These are phyloP conservation scores for Ochotona curzoniae DNA, from an alignment of 2,113 vertebrate genomes.

Conservation along the genomic window DNA sequence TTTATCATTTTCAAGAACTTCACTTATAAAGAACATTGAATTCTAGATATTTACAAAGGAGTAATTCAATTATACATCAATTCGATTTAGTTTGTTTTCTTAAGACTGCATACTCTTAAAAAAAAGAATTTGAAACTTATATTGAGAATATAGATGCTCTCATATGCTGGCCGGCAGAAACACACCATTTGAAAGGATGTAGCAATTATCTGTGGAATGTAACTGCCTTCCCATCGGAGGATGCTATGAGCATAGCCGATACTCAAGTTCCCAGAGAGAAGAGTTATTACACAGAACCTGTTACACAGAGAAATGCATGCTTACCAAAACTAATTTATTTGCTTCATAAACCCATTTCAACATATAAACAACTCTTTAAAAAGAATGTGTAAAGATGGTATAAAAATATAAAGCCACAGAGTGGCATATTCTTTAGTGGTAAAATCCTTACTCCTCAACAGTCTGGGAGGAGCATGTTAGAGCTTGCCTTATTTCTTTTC, in stretches of 20 bases:
- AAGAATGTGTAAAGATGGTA: neutral
- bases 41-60: neutral
- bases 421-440: too few relatives aligned
- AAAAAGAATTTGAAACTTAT: conserved; percentile 4
- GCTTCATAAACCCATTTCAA: neutral
- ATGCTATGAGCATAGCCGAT: neutral
- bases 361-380: neutral
- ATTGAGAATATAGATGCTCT: neutral
- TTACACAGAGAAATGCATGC: too few relatives aligned
- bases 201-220: neutral
- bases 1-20: neutral
- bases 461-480: neutral
- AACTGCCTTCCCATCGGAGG: neutral
- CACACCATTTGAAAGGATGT: neutral
- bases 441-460: neutral
- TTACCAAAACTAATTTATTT: neutral
- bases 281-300: neutral
- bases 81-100: neutral
- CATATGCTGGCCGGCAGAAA: neutral
- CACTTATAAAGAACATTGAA: neutral
- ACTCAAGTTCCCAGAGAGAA: neutral
- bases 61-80: neutral
- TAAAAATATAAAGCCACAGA: neutral
- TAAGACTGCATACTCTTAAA: neutral
- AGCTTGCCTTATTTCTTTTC: neutral